Evolutionary conservation across 1,140 invertebrate species (phyloP).

Genomic region (Monomorium pharaonis): DNA sequence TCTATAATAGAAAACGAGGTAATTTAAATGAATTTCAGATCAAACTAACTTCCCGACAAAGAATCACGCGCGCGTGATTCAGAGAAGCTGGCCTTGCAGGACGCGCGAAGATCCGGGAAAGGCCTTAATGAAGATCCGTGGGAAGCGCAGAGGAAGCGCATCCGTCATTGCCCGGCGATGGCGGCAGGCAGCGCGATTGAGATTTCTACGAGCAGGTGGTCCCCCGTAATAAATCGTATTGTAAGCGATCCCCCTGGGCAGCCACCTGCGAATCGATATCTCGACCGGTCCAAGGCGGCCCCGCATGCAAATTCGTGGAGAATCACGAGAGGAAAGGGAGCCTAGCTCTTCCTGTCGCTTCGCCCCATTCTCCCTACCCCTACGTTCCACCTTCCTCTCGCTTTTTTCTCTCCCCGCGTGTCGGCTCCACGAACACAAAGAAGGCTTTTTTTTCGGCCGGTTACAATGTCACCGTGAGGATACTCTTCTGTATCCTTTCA

Average conservation of each 20-base stretch:
- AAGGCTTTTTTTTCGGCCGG: conserved; percentile 22
- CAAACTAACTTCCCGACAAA: not conserved
- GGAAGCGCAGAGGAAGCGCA: conserved; percentile 53
- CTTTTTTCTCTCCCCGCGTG: not conserved
- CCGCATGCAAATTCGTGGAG: conserved; percentile 79
- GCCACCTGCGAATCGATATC: conserved; percentile 84
- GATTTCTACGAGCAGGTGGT: conserved; percentile 83
- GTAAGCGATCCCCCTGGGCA: conserved; percentile 81
- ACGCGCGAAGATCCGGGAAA: not conserved
- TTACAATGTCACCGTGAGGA: conserved; percentile 29
- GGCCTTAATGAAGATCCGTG: conserved; percentile 70
- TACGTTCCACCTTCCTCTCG: not conserved
- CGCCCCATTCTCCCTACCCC: conserved; percentile 1
- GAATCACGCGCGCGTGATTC: not conserved
- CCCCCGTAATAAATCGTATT: conserved; percentile 83
- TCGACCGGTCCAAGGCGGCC: conserved; percentile 73
- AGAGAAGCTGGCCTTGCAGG: not conserved
- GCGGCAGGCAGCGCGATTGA: conserved; percentile 78
- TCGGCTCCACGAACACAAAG: conserved; percentile 30
- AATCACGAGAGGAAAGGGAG: conserved; percentile 62
- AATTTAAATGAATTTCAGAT: not conserved
- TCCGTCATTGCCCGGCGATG: conserved; percentile 69
- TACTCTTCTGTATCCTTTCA: conserved; percentile 10
- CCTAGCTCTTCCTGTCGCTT: conserved; percentile 62
- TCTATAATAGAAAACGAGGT: not conserved